Base-by-base conservation (phyloP, 2,888 invertebrate genomes). In the Dicroscelio sp. region DNA sequence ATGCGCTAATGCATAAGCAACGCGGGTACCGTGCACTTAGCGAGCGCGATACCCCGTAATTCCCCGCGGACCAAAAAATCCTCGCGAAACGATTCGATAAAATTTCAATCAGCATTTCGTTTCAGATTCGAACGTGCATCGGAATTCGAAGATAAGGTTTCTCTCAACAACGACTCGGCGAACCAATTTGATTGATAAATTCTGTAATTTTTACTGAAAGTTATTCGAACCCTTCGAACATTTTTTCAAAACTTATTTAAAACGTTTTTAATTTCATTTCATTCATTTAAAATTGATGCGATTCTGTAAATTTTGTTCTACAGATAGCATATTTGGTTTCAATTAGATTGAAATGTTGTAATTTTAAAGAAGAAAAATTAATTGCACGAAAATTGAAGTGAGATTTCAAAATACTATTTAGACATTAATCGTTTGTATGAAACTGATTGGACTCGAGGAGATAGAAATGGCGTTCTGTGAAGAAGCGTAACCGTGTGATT, bases 1-100 rank as follows among this genome's bases (percentile, higher is more conserved):
- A n/a, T n/a, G n/a, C n/a, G n/a, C n/a, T n/a, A n/a, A n/a, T n/a
- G n/a, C n/a, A n/a, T n/a, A n/a, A n/a, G n/a, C n/a, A n/a, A n/a
- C n/a, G n/a, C n/a, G 38, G 69, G 78, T 52, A 83, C 58, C 73
- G 67, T 85, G 52, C 63, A 83, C 76, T 91, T 91, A 88, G 52
- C 82, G 35, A 67, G 73, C 38, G 6, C 82, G 86, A 86, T 88
- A 90, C 79, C 82, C 86, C 86, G 82, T 88, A 65, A 88, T 91
- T 90, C 86, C 55, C 67, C 33, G 83, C 71, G 48, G 76, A 48
- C 35, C 20, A 58, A 78, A 82, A 82, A 48, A 55, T 52, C 25
- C 25, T 23, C 48, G 38, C 48, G 67, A 38, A 69, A 83, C 69
- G 63, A 84, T 52, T 78, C 85, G 85, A 85, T 86, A 78, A 78